Percentiles rank a stretch among this genome's conserved stretches.
Conservation (phyloP, 2,797 vertebrate species). For the Rhinogobio ventralis region DNA sequence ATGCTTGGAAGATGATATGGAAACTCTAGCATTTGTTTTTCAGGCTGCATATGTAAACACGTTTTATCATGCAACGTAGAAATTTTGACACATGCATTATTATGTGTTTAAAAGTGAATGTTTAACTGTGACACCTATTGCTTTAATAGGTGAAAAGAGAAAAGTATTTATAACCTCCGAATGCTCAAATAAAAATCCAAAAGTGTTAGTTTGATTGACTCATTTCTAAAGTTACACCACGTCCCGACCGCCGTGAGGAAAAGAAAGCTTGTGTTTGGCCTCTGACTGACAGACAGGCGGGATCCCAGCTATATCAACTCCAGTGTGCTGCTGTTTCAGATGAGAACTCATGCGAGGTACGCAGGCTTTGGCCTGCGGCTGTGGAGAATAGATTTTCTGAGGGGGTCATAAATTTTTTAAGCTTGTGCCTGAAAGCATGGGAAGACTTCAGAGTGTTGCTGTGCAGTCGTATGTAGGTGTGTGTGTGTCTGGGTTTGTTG, state of each 20-base stretch:
- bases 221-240: background rate
- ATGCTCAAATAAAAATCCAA: background rate
- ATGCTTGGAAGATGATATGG: background rate
- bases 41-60: too few species aligned
- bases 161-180: background rate
- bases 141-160: background rate
- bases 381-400: constrained; percentile 59
- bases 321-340: constrained; percentile 8
- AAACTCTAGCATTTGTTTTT: background rate
- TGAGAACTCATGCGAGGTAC: constrained; percentile 14
- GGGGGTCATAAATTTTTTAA: constrained; percentile 74
- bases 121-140: background rate
- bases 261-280: constrained; percentile 6
- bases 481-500: constrained; percentile 40
- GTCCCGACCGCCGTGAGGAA: background rate
- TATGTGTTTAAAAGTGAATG: background rate
- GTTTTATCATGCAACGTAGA: background rate
- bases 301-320: constrained; percentile 30
- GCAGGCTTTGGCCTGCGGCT: constrained; percentile 55
- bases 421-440: constrained; percentile 67
- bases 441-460: constrained; percentile 60
- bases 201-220: background rate
- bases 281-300: constrained; percentile 33
- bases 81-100: background rate
- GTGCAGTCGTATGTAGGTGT: constrained; percentile 47